These are phyloP conservation scores for Idris sp. DNA, from an alignment of 1,140 invertebrate species.

Conservation along the genomic window DNA sequence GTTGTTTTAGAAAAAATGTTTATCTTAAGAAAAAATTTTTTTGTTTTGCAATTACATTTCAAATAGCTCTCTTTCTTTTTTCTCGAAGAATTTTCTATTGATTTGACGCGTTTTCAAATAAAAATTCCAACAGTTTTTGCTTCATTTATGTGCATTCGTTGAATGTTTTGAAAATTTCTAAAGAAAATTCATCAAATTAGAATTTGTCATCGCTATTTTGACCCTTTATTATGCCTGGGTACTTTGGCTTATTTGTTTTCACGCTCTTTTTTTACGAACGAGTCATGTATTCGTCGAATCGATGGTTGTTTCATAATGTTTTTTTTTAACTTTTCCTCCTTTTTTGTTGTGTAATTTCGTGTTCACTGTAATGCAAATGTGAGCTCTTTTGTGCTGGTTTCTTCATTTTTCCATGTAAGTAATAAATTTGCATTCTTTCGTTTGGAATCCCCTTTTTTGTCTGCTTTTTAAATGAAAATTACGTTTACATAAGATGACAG, in stretches of 20 bases:
- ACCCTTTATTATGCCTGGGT: slow-evolving; percentile 6
- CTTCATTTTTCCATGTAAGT: slow-evolving; percentile 17
- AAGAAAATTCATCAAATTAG: background rate
- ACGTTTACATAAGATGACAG: background rate
- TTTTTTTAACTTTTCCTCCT: background rate
- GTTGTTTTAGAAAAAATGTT: no score
- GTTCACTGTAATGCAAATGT: slow-evolving; percentile 12
- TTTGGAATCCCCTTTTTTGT: background rate
- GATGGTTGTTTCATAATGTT: slow-evolving; percentile 7
- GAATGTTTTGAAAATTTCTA: background rate
- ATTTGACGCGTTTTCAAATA: no score
- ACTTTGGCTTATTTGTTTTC: slow-evolving; percentile 7
- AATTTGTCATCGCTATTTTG: slow-evolving; percentile 5
- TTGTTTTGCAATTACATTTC: no score
- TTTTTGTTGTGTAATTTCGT: slow-evolving; percentile 14
- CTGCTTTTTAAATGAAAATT: background rate
- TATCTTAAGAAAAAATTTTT: no score
- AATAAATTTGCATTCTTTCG: background rate
- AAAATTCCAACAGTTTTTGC: no score
- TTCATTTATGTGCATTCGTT: background rate
- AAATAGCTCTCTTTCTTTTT: no score
- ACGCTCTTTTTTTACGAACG: slow-evolving; percentile 3
- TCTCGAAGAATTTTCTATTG: no score
- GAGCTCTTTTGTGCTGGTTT: slow-evolving; percentile 5
- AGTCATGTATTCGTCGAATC: slow-evolving; percentile 20